A percentile compares a stretch with the other conserved stretches of the same genome.
phyloP scores from a whole-genome alignment of 2,888 invertebrate genomes.

The Fabriciana adippe region DNA sequence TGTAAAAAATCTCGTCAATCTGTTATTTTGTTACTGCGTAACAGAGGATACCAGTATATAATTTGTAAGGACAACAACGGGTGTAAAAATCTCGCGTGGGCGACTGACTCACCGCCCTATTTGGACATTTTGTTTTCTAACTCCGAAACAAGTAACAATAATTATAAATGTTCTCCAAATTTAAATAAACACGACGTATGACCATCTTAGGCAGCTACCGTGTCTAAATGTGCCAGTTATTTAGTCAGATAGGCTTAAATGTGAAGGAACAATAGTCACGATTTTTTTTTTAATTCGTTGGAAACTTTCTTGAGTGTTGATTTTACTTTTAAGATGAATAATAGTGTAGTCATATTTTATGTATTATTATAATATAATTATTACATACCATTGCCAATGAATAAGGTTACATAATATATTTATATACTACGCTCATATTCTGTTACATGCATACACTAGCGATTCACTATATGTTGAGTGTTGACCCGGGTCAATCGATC shows the following conservation, averaged over 20 bases:
- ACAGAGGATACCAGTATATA: not conserved
- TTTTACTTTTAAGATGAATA: slow-evolving; percentile 6
- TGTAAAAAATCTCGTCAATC: too few species aligned
- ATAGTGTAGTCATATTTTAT: not conserved
- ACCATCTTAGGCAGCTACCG: slow-evolving; percentile 56
- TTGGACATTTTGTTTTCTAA: slow-evolving; percentile 49
- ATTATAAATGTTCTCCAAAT: slow-evolving; percentile 54
- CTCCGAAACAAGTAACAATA: slow-evolving; percentile 47
- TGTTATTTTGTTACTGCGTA: not conserved
- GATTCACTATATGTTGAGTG: too few species aligned
- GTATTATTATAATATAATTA: too few species aligned
- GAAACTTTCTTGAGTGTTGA: slow-evolving; percentile 11
- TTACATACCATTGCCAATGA: too few species aligned
- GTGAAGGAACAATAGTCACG: slow-evolving; percentile 32
- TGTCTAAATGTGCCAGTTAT: slow-evolving; percentile 52
- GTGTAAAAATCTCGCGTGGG: slow-evolving; percentile 48
- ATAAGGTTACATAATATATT: too few species aligned
- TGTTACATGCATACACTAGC: too few species aligned
- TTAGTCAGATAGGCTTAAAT: slow-evolving; percentile 35
- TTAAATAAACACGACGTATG: slow-evolving; percentile 53
- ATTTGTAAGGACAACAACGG: slow-evolving; percentile 15
- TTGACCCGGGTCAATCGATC: too few species aligned
- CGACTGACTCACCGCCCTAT: slow-evolving; percentile 49
- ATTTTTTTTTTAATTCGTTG: slow-evolving; percentile 18
- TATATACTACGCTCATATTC: not conserved